Evolutionary conservation across 2,888 invertebrate genomes (phyloP), one percentile per base, ranked within the genome.

Genomic region (Drosophila neotestacea): DNA sequence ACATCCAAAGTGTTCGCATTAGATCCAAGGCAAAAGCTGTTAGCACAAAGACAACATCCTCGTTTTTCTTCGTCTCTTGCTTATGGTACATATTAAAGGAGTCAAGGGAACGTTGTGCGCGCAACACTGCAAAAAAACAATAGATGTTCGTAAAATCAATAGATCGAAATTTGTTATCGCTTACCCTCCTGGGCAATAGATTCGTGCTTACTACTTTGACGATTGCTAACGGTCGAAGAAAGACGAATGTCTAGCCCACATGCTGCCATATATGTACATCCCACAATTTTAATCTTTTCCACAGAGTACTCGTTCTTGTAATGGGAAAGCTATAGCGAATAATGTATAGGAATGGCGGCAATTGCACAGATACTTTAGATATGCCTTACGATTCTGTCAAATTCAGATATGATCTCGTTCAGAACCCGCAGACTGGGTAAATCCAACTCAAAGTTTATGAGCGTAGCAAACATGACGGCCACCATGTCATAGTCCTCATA

Each of bases 221-320:
- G 32, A 2, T 38, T 52, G 9, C 48, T 38, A 4, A 16, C 7
- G 34, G 16, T 39, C 4, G 55, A 47, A 9, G 5, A 28, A 1
- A 63, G 95, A 94, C 70, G 95, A 93, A 96, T 95, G 81, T 96
- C 96, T 48, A 99, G 93, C 0, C 99, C 99, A 89, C 97, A 97
- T 0, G 98, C 98, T 1, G 98, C 98, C 98, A 99, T 98, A 90
- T 98, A 99, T 0, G 98, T 98, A 94, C 97, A 97, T 63, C 98
- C 98, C 34, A 98, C 98, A 60, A 99, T 96, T 93, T 99, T 99
- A 28, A 99, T 99, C 93, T 99, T 99, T 92, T 99, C 99, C 6
- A 99, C 96, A 83, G 95, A 94, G 54, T 94, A 93, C 56, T 95
- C 93, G 0, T 93, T 85, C 7, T 76, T 89, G 41, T 94, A 94